Base-by-base conservation (phyloP, 2,113 vertebrate species). In the Bombycilla garrulus region DNA sequence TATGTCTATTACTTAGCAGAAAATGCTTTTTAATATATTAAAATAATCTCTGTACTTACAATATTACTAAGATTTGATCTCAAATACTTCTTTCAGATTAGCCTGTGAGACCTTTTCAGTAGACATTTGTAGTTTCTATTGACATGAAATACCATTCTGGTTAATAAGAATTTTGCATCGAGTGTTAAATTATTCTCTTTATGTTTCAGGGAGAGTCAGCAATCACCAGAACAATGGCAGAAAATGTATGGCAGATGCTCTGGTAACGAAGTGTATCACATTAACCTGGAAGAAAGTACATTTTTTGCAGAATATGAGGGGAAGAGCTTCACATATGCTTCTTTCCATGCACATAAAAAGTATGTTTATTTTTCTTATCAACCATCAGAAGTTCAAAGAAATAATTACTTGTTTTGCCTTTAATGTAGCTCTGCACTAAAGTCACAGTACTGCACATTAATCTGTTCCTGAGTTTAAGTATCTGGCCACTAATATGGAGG, bases 331-430 rank as follows among this genome's bases (percentile, higher is more conserved):
- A 99, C 99, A 15, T 99, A 99, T 61, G 99, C 99, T 54, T 99
- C 99, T 87, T 99, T 99, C 86, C 99, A 99, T 86, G 99, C 99
- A 50, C 99, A 99, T 96, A 99, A 99, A 97, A 99, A 99, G 99
- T 99, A 98, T 94, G 99, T 97, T 95, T 92, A 45, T 81, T 86
- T 86, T 87, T 92, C 67, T 89, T 87, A 80, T 45, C 45, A 21
- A 33, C 18, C 71, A 16, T 57, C 85, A 66, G 53, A 88, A 19
- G 5, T 38, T 83, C 17, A 66, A 74, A 81, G 11, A 90, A 88
- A 29, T 51, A 81, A 60, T 60, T 24, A 29, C 9, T 64, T 82
- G 31, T 22, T 85, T 64, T 92, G n/a, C 12, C 20, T 60, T 24
- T 54, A 79, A 10, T 0, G 0, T 40, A 91, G 21, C 40, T 73